A percentile compares a stretch with the other conserved stretches of the same genome.
These are phyloP conservation scores for Atlantisia rogersi DNA, from an alignment of 2,113 vertebrate genomes.

Conservation along the genomic window DNA sequence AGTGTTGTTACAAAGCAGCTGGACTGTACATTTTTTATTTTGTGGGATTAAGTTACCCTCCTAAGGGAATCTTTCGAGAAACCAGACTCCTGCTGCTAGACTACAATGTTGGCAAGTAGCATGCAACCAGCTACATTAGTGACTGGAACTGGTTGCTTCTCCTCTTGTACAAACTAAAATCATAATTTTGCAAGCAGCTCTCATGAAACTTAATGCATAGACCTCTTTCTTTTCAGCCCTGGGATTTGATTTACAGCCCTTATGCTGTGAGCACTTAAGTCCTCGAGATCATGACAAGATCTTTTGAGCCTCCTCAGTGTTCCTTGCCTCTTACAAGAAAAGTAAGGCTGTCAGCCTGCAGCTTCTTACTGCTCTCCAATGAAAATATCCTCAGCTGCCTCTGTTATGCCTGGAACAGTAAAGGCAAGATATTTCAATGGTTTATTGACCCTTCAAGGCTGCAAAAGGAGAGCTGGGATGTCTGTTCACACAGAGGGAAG, in stretches of 20 bases:
- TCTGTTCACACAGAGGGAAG: rapidly evolving
- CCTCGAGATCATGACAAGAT: slow-evolving; percentile 11
- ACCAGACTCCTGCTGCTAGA: not conserved
- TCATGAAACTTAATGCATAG: not conserved
- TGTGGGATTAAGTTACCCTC: slow-evolving; percentile 19
- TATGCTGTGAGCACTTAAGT: not conserved
- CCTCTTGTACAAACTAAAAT: not conserved
- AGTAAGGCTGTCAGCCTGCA: not conserved
- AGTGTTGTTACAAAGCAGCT: slow-evolving; percentile 18
- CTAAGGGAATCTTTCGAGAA: not conserved
- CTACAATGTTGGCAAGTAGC: not conserved
- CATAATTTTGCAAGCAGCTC: not conserved
- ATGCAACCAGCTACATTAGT: not conserved
- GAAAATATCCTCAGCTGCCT: not conserved
- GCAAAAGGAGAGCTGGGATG: not conserved
- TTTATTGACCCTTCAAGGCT: not conserved
- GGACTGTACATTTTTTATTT: not conserved
- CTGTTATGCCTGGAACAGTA: not conserved
- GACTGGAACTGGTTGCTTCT: not conserved
- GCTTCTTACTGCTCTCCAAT: not conserved
- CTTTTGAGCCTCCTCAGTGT: not conserved
- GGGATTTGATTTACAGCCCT: slow-evolving; percentile 25
- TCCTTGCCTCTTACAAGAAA: not conserved
- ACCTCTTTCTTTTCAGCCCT: not conserved
- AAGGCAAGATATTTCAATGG: not conserved